Base-by-base conservation (phyloP, 2,888 invertebrate species). In the Melanophora roralis region DNA sequence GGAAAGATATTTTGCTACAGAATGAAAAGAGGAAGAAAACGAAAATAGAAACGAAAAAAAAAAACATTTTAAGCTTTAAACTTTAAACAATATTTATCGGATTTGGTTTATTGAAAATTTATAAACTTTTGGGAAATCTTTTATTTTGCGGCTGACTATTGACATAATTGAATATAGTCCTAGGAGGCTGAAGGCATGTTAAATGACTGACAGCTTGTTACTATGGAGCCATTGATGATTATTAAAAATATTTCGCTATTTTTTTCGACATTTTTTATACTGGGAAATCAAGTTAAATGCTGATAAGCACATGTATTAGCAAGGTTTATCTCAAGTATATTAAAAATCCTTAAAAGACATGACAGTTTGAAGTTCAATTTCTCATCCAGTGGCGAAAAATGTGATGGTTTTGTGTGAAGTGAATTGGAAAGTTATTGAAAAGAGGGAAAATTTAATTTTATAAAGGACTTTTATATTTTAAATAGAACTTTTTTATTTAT, bases 141-240 rank as follows among this genome's bases (percentile, higher is more conserved):
- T 34, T 12, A 34, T 11, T 19, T 21, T 34, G 51, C 19, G 64
- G 16, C 34, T 19, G 23, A 9, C 16, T 53, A n/a, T 32, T 36
- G 53, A 23, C 45, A 53, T 43, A 73, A 64, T 73, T 73, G 53
- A 43, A 12, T 51, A 51, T 53, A 51, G 65, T 53, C 32, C 38
- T 27, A 3, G 16, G 19, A 12, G 51, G 19, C 40, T 38, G 7
- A 5, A 38, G n/a, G 3, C 34, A 64, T 2, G 14, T 9, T 64
- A 64, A 19, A 49, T 65, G 51, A n/a, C n/a, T n/a, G n/a, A 27
- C 65, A 65, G 27, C n/a, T 40, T 9, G 40, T 6, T 40, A n/a
- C n/a, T n/a, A 16, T 53, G 11, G 11, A 1, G 14, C 16, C 11
- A 60, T 38, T 38, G 49, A 14, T 49, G 64, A 64, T 51, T 53